Base-by-base conservation (phyloP, 2,113 vertebrate species). In the Eulemur rufifrons region DNA sequence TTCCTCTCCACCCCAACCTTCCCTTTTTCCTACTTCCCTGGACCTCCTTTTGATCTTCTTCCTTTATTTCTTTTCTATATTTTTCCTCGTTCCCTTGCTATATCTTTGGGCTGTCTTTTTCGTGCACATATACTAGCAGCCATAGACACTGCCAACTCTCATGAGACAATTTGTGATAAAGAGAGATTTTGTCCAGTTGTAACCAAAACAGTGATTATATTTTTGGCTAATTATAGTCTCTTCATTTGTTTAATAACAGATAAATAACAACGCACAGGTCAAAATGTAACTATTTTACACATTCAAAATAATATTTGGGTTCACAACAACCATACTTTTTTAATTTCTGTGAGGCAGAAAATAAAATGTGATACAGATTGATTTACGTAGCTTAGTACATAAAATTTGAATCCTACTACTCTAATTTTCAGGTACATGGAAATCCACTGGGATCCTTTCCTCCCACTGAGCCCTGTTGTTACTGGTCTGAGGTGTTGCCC, bases 181-280 rank as follows among this genome's bases (percentile, higher is more conserved):
- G 69, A 69, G 27, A 50, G 17, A 76, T 45, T 80, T 34, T 39
- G 59, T 61, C 71, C 63, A 77, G 23, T 84, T 68, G 77, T 52
- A 95, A 86, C 39, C 11, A 76, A 93, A 84, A 94, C 64, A 69
- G 63, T 92, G 50, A 93, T 92, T 86, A 14, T 50, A 47, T 42
- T 54, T 91, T 71, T 83, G 59, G 21, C 50, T 61, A 94, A 69
- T 83, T 87, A 92, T 45, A 66, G 13, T 32, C 88, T 91, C 77
- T 83, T 74, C 18, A 4, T 21, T 83, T 82, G 23, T 17, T 87
- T 71, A 52, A 77, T 73, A 86, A 82, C 56, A 86, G 85, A n/a
- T 34, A 80, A 86, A 56, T 80, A 47, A 94, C 50, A 82, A 80
- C 47, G 52, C 69, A 8, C n/a, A 52, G 32, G 56, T 69, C 54